Percentiles rank a stretch among this genome's conserved stretches.
Evolutionary conservation across 2,113 vertebrate genomes (phyloP).

Genomic region (Tamias sibiricus): DNA sequence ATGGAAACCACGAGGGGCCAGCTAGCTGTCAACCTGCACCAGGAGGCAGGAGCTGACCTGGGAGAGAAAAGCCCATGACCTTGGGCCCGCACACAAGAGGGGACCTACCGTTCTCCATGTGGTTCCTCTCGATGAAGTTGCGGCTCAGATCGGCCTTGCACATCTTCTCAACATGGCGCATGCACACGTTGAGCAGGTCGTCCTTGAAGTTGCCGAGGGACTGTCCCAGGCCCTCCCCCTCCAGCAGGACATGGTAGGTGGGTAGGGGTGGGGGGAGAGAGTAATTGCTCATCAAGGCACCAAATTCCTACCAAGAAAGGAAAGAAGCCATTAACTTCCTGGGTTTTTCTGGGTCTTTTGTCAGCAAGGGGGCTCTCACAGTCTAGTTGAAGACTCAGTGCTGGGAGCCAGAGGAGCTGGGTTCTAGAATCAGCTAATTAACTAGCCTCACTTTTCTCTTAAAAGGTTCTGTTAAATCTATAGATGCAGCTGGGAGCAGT

Average conservation of each 20-base stretch:
- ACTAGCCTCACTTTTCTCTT: not conserved
- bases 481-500: not conserved
- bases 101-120: constrained; percentile 87
- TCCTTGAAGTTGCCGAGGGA: constrained; percentile 88
- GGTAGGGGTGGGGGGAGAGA: constrained; percentile 88
- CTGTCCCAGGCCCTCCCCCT: constrained; percentile 89
- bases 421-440: not conserved
- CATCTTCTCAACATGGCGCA: constrained; percentile 90
- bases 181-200: constrained; percentile 87
- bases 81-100: not conserved
- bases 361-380: not conserved
- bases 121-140: constrained; percentile 89
- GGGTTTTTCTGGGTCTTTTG: not conserved
- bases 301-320: constrained; percentile 86
- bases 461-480: too few relatives aligned
- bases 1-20: not conserved
- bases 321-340: not conserved
- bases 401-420: not conserved
- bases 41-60: not conserved
- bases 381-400: not conserved
- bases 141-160: constrained; percentile 88
- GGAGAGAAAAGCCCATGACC: not conserved
- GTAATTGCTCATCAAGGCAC: constrained; percentile 88
- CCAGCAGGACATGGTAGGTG: constrained; percentile 88
- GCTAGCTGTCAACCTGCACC: not conserved